Evolutionary conservation across 1,140 invertebrate genomes (phyloP).

Genomic region (Microplitis mediator): DNA sequence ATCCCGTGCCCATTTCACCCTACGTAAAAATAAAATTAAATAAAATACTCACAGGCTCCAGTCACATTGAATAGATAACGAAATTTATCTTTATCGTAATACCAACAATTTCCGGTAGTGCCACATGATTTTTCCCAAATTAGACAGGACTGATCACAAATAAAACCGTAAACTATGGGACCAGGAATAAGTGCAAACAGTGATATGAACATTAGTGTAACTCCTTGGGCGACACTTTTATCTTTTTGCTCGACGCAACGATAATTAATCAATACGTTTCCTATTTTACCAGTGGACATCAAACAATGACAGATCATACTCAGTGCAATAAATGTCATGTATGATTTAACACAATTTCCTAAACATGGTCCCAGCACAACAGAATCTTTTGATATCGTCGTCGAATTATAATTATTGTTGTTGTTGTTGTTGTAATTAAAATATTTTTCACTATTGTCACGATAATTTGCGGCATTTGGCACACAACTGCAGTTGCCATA

Average conservation of each 20-base stretch:
- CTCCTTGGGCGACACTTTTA: conserved; percentile 71
- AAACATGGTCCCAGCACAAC: conserved; percentile 59
- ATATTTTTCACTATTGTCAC: not conserved
- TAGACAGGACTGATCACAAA: conserved; percentile 70
- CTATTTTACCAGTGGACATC: conserved; percentile 67
- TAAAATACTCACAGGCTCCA: conserved; percentile 61
- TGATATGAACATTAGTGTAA: conserved; percentile 68
- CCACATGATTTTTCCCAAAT: conserved; percentile 71
- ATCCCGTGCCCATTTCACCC: no score
- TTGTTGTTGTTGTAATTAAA: not conserved
- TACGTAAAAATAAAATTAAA: conserved; percentile 1
- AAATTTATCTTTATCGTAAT: conserved; percentile 68
- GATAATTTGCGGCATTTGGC: not conserved
- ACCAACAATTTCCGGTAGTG: conserved; percentile 68
- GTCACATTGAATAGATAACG: conserved; percentile 66
- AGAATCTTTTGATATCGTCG: not conserved
- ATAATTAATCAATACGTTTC: conserved; percentile 68
- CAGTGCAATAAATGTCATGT: conserved; percentile 59
- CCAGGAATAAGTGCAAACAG: conserved; percentile 71
- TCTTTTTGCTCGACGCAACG: conserved; percentile 67
- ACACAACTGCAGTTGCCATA: conserved; percentile 55
- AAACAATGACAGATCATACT: conserved; percentile 64
- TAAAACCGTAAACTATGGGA: conserved; percentile 70
- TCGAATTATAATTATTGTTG: no score
- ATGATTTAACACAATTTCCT: conserved; percentile 60